phyloP scores from a whole-genome alignment of 2,113 vertebrate genomes.

The Pogona vitticeps region DNA sequence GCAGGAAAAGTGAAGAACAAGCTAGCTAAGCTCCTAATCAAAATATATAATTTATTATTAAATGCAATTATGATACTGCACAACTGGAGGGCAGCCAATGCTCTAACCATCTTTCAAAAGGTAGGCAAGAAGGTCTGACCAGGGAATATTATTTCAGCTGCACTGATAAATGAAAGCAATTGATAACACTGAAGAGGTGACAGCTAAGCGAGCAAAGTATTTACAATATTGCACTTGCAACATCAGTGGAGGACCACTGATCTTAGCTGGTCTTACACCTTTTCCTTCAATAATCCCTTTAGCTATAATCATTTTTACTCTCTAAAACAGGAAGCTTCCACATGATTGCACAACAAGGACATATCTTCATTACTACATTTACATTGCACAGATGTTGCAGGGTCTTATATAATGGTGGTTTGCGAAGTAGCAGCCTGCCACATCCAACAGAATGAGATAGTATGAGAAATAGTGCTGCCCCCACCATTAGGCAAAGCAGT shows the following conservation, averaged over 20 bases:
- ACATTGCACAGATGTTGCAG: background rate
- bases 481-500: too few species aligned
- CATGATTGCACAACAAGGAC: background rate
- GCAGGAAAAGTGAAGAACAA: background rate
- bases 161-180: background rate
- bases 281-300: background rate
- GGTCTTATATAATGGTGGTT: background rate
- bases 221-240: background rate
- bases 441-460: background rate
- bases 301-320: background rate
- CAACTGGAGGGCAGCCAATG: background rate
- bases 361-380: background rate
- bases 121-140: background rate
- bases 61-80: conserved; percentile 12
- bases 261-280: background rate
- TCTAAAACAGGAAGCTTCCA: background rate
- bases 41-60: conserved; percentile 34
- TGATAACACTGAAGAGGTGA: background rate
- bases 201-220: background rate
- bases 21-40: background rate
- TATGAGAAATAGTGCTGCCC: background rate
- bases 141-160: background rate
- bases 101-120: conserved; percentile 1
- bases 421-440: background rate
- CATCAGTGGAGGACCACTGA: background rate